Evolutionary conservation across 2,888 invertebrate species (phyloP), one percentile per base, ranked within the genome.

Genomic region (Parnassius smintheus): DNA sequence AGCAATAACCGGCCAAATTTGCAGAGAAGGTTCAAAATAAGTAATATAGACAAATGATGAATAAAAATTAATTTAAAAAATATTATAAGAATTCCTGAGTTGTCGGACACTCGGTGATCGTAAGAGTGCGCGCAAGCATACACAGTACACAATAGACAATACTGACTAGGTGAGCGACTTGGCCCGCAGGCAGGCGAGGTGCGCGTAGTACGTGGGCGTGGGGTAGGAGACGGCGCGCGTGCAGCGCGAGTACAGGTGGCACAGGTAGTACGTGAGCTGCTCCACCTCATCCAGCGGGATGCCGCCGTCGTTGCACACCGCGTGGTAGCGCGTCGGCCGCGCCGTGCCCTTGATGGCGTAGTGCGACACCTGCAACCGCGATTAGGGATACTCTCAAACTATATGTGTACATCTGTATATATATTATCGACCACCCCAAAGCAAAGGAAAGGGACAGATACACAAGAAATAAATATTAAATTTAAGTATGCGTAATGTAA

Each of bases 161-260:
- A 61, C 67, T 66, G 70, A 89, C 92, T 81, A 78, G 89, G 92
- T 93, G 18, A 93, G 88, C 22, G 92, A 88, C 54, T 92, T 81
- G 2, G 93, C 96, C 13, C 97, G 92, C 59, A 95, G 94, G 11
- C 96, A 97, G n/a, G 95, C 96, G 58, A 97, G 93, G 86, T 97
- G 97, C 12, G 97, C 96, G 82, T 97, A 96, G 85, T 97, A 97
- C 0, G 97, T 97, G 1, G 97, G 97, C 2, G 97, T 96, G 7
- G 97, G 97, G 86, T 97, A 97, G 12, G 96, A 96, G 0, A 97
- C 97, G 49, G 96, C 90, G 73, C 97, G 92, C 68, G 95, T 95
- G 78, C 98, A 98, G 7, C 98, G 94, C 1, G 96, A 93, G 86
- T 96, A 98, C 89, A 97, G 86, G 79, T 98, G 97, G 76, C 98